Percentiles rank a stretch among this genome's conserved stretches.
Conservation (phyloP, 2,797 vertebrate species). For the Chelonia mydas region DNA sequence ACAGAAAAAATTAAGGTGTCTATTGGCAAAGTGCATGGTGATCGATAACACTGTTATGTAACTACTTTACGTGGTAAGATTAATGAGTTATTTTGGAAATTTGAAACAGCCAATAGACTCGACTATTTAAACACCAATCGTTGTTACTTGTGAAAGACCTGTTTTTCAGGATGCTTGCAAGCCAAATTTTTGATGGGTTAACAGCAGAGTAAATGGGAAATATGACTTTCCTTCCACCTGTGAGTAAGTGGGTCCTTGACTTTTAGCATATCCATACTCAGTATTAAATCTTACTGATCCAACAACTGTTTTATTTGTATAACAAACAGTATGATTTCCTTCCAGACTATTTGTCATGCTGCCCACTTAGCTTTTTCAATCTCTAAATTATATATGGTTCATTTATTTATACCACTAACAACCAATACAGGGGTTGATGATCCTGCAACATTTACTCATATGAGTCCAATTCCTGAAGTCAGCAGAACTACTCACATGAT, state of each 20-base stretch:
- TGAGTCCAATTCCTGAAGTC: background rate
- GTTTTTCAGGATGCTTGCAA: conserved; percentile 9
- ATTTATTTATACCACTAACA: conserved; percentile 14
- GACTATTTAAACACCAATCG: background rate
- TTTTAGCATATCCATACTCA: background rate
- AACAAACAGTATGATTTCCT: background rate
- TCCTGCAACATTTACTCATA: background rate
- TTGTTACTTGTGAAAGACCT: background rate
- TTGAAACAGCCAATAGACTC: rapidly evolving
- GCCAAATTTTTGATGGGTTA: background rate
- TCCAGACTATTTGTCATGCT: background rate
- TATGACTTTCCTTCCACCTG: background rate
- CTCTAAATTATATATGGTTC: background rate
- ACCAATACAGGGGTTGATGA: background rate
- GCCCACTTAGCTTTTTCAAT: background rate
- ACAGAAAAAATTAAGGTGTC: rapidly evolving
- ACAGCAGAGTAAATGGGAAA: conserved; percentile 1
- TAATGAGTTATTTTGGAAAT: background rate
- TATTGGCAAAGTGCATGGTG: background rate
- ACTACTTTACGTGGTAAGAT: background rate
- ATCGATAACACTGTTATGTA: background rate
- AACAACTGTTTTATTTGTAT: background rate
- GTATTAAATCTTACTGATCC: background rate
- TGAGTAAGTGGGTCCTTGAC: background rate
- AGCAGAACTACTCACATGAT: background rate